These are phyloP conservation scores for Netelia melanura DNA, from an alignment of 2,888 invertebrate species.

Conservation along the genomic window DNA sequence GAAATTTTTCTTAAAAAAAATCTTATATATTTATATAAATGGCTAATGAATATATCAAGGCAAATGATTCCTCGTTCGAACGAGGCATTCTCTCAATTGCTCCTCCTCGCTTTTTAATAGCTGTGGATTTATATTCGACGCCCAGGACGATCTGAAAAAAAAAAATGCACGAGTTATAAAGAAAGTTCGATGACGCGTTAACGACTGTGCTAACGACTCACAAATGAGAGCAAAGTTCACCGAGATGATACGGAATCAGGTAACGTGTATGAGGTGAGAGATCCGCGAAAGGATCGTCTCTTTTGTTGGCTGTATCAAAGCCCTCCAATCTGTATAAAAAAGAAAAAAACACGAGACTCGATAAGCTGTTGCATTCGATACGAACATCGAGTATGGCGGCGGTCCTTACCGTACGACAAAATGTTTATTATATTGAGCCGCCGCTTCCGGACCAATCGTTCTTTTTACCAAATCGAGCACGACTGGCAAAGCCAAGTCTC, in stretches of 20 bases:
- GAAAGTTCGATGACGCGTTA: background rate
- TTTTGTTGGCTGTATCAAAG: slow-evolving; percentile 68
- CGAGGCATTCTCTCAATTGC: slow-evolving; percentile 62
- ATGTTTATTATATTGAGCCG: slow-evolving; percentile 73
- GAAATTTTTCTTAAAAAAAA: slow-evolving; percentile 32
- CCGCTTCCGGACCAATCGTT: slow-evolving; percentile 64
- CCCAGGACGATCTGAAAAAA: slow-evolving; percentile 65
- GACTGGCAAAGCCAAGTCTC: slow-evolving; percentile 75
- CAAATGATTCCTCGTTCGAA: slow-evolving; percentile 56
- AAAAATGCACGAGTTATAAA: slow-evolving; percentile 1
- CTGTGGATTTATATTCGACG: slow-evolving; percentile 38
- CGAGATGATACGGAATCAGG: slow-evolving; percentile 77
- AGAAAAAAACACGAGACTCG: background rate
- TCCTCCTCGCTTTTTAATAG: slow-evolving; percentile 54
- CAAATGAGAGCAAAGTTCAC: slow-evolving; percentile 75
- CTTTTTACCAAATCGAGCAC: slow-evolving; percentile 76
- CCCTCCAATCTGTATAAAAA: slow-evolving; percentile 74
- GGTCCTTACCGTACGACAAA: slow-evolving; percentile 76
- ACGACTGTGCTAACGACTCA: slow-evolving; percentile 68
- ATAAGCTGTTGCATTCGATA: background rate
- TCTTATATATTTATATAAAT: slow-evolving; percentile 23
- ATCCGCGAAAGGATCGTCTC: slow-evolving; percentile 77
- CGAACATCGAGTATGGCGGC: slow-evolving; percentile 17
- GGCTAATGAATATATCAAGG: slow-evolving; percentile 25
- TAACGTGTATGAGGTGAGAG: slow-evolving; percentile 77